A percentile compares a stretch with the other conserved stretches of the same genome.
Evolutionary conservation across 2,888 invertebrate genomes (phyloP).

Genomic region (Corythucha ciliata): DNA sequence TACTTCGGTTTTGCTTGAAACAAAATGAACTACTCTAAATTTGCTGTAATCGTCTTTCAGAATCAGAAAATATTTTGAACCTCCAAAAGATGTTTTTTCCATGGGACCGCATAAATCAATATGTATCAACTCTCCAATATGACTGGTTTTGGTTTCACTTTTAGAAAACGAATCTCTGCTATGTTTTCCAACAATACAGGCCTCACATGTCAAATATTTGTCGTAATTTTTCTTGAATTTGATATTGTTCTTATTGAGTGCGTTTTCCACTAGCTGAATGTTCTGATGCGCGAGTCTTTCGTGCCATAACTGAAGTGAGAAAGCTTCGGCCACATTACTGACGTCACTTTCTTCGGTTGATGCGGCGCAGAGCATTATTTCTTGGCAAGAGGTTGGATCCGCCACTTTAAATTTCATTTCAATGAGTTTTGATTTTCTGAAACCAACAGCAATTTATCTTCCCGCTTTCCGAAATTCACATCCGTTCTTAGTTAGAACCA

Average conservation of each 20-base stretch:
- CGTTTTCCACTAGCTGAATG: not conserved
- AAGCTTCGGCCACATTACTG: not conserved
- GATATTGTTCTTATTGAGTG: not conserved
- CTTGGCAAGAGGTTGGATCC: too few relatives aligned
- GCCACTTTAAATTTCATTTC: not conserved
- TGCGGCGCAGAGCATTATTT: too few relatives aligned
- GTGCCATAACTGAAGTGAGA: not conserved
- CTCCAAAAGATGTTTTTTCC: too few relatives aligned
- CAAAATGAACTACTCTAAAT: not conserved
- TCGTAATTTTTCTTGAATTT: not conserved
- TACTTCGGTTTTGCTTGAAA: not conserved
- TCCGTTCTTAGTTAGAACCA: not conserved
- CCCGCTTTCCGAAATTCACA: not conserved
- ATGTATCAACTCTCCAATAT: not conserved
- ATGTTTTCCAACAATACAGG: not conserved
- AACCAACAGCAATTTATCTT: not conserved
- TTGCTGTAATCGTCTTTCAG: not conserved
- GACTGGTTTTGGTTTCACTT: not conserved
- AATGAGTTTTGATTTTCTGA: not conserved
- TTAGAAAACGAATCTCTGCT: not conserved
- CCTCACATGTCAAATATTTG: not conserved
- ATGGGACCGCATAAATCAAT: too few relatives aligned
- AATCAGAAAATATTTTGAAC: not conserved
- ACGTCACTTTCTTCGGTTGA: not conserved
- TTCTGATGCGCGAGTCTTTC: not conserved